Evolutionary conservation across 2,797 vertebrate species (phyloP), one percentile per base, ranked within the genome.

Genomic region (Semotilus atromaculatus): DNA sequence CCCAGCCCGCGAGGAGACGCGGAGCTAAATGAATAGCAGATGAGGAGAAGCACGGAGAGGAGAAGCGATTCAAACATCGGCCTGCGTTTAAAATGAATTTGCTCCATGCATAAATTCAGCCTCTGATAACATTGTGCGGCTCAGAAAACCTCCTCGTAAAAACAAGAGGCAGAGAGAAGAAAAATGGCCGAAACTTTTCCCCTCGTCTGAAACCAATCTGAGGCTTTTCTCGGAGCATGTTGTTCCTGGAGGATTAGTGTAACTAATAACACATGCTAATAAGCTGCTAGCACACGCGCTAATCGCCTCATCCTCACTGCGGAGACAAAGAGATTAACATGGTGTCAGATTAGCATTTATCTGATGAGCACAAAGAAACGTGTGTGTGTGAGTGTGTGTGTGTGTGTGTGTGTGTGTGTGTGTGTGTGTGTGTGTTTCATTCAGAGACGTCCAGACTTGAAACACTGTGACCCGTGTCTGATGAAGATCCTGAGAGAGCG

Each of bases 11-110:
- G 14, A 72, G 5, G 71, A 77, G 62, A 71, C 76, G 14, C 81
- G 75, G 55, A 88, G 90, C 91, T 93, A 93, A 95, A 95, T 93
- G 91, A 92, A 93, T 89, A 93, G 89, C 94, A 95, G 94, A 95
- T 95, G 94, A 88, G 90, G 9, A 90, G 87, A 90, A 89, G 90
- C 92, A 90, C 89, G 89, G 31, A 90, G 91, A 89, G 85, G 74
- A 83, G 53, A n/a, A 88, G 86, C 75, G 19, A 89, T 62, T 90
- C 81, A 88, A 89, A 92, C 90, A 91, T 93, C 89, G 91, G 43
- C 7, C 71, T 26, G 14, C 21, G 48, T 51, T 88, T 87, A 77
- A 84, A 87, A 89, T 75, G 31, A 78, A 89, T 87, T 80, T 73
- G 86, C 84, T 80, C 66, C 71, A 51, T 29, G 68, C 82, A 86